Conservation (phyloP, 1,140 invertebrate genomes). For the Habropoda laboriosa region DNA sequence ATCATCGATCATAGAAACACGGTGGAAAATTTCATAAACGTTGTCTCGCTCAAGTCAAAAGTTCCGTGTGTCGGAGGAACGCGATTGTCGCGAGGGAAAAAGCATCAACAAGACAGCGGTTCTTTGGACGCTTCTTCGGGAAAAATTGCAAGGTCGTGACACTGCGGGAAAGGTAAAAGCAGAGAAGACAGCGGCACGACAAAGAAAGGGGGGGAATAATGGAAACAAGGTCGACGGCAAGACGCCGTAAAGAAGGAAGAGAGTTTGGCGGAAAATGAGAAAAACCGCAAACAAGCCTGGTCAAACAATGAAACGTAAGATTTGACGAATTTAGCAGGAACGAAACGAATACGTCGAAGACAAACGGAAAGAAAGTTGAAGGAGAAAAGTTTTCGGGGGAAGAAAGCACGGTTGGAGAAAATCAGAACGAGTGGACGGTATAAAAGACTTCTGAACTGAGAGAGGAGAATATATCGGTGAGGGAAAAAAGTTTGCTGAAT, state of each 20-base stretch:
- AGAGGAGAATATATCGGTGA: background rate
- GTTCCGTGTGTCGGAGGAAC: background rate
- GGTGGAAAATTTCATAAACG: slow-evolving; percentile 18
- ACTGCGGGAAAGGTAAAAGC: background rate
- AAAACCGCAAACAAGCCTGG: background rate
- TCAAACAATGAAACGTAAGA: slow-evolving; percentile 12
- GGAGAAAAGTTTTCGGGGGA: background rate
- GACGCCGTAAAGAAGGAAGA: background rate
- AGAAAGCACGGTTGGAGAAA: background rate
- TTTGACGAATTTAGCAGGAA: background rate
- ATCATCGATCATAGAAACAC: background rate
- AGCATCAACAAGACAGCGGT: background rate
- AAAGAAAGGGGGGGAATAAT: background rate
- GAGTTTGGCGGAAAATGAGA: background rate
- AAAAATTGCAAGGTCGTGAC: slow-evolving; percentile 8
- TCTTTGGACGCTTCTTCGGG: background rate
- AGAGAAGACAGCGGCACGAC: background rate
- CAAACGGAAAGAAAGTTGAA: background rate
- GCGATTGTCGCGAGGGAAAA: slow-evolving; percentile 2
- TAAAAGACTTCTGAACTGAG: background rate
- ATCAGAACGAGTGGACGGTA: background rate
- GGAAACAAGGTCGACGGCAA: background rate
- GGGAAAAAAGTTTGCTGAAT: background rate
- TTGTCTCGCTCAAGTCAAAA: too few species aligned
- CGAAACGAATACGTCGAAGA: background rate